Percentiles rank a stretch among this genome's conserved stretches.
phyloP scores from a whole-genome alignment of 2,888 invertebrate species.

The Drosophila colorata region DNA sequence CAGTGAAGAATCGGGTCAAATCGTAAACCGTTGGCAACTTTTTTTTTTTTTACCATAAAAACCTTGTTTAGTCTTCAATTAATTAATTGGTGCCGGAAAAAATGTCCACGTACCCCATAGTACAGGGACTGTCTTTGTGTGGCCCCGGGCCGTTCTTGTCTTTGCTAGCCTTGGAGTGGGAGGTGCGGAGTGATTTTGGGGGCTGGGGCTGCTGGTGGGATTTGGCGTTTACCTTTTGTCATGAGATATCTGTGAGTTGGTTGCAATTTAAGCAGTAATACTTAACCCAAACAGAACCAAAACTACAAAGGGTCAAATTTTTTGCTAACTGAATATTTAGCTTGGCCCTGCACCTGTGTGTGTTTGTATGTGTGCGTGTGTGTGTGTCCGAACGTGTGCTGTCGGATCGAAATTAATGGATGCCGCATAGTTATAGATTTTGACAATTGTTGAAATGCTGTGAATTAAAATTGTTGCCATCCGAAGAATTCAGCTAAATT shows the following conservation, averaged over 20 bases:
- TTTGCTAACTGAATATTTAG: background rate
- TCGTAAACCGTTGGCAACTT: too few relatives aligned
- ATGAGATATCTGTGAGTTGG: background rate
- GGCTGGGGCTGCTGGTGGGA: background rate
- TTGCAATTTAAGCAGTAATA: background rate
- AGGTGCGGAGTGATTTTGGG: background rate
- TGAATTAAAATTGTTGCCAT: background rate
- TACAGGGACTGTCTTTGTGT: background rate
- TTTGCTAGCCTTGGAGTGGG: background rate
- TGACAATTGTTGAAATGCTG: background rate
- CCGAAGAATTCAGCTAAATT: background rate
- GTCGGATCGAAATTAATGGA: background rate
- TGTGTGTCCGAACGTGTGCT: too few relatives aligned
- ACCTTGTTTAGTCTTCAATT: too few relatives aligned
- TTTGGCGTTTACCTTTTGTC: constrained; percentile 1
- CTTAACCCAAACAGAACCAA: background rate
- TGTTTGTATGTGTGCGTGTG: background rate
- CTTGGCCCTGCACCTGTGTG: background rate
- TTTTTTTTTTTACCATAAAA: too few relatives aligned
- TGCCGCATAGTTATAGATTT: background rate
- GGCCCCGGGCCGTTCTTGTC: constrained; percentile 4
- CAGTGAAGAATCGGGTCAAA: too few relatives aligned
- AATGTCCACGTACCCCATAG: background rate
- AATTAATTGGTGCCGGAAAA: background rate
- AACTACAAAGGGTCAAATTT: background rate